Base-by-base conservation (phyloP, 1,140 invertebrate species). In the Eumaeus atala region DNA sequence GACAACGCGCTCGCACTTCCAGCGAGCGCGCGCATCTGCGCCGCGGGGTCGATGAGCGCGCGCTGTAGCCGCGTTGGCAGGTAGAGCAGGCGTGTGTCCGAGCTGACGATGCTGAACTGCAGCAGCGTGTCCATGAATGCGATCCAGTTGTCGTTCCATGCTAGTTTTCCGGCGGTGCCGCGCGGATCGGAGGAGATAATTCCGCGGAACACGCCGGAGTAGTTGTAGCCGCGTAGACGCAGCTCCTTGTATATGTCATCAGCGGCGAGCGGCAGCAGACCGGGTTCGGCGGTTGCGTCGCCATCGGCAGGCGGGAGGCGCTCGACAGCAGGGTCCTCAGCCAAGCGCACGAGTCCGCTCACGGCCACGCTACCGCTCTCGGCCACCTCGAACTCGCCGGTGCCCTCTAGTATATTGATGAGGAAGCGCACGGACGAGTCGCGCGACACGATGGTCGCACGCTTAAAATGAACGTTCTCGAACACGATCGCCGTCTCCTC, bases 61-160 rank as follows among this genome's bases (percentile, higher is more conserved):
- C 91, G 91, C 69, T 96, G 93, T 14, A 99, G 90, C 54, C 96
- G 90, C 4, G 96, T 97, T 9, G 97, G 97, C 37, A 99, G 81
- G 71, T 94, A 94, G 0, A 98, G 88, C 70, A 94, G 92, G 33
- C 93, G 89, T 1, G 92, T 91, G 60, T 92, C 91, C 59, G 92
- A 91, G 38, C 93, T 92, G 16, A 98, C 83, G 61, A 98, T 94
- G 42, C 90, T 91, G 61, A 97, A 96, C 81, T 99, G 97, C 14
- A 99, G 90, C 92, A 99, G 95, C 0, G 95, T 97, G 72, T 99
- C 97, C 70, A 98, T 92, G 81, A 93, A 98, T 9, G 96, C 92
- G 49, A 98, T 92, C 97, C 97, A 99, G 75, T 98, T 95, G 49
- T 92, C 91, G 16, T 90, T 90, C 97, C 97, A 99, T 53, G 90